Base-by-base conservation (phyloP, 2,888 invertebrate genomes). In the Zygogramma bicolorata region DNA sequence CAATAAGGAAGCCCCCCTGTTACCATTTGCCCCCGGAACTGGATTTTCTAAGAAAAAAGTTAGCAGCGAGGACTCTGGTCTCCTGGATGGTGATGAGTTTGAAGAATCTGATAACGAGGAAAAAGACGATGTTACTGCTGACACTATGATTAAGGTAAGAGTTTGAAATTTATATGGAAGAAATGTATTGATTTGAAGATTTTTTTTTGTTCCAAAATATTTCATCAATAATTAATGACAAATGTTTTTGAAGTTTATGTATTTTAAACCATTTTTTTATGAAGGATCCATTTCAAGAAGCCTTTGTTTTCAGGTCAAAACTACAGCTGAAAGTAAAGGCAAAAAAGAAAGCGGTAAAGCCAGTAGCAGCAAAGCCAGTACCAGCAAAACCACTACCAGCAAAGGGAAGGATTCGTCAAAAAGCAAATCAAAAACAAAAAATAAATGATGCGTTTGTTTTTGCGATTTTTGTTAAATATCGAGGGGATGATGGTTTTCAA, bases 1-100 rank as follows among this genome's bases (percentile, higher is more conserved):
- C 86, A 99, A 99, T 87, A 98, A 98, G 86, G 92, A 92, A 76
- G 90, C 92, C 0, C 89, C 91, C 60, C 89, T 94, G 68, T 90
- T 95, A 67, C 95, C 97, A 0, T 98, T 97, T 86, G 92, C 95
- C 8, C 81, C 92, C 8, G 87, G 90, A 53, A 88, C 90, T 4
- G 87, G 89, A 1, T 85, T 91, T 4, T 92, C 92, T 78, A 92
- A 92, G 80, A 93, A 92, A 66, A 90, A 90, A 57, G 88, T 87
- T 0, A 84, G 81, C 1, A 87, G 85, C 0, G 85, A 84, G 34
- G 87, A 86, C 5, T 25, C 46, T 1, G 86, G 85, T 1, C 86
- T 85, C 61, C 86, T 66, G 2, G 85, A 82, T n/a, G 85, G 85
- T 18, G 88, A 88, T 53, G 86, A 86, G 27, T 84, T 83, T 5